phyloP scores from a whole-genome alignment of 2,113 vertebrate species.

The Cinclus cinclus region DNA sequence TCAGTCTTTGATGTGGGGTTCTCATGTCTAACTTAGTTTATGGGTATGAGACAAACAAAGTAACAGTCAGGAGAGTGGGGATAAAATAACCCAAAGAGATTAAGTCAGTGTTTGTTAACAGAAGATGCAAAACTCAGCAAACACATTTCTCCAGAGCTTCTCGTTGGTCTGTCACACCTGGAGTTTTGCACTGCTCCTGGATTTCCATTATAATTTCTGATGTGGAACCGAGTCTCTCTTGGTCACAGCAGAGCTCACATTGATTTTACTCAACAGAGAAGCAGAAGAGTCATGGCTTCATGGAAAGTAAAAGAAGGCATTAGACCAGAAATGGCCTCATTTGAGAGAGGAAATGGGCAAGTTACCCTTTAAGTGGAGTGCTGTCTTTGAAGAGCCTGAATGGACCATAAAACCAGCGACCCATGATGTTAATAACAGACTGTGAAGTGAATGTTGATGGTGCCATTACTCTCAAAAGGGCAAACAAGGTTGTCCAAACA shows the following conservation, averaged over 20 bases:
- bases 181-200: not conserved
- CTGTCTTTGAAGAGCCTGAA: constrained; percentile 40
- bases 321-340: constrained; percentile 36
- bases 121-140: not conserved
- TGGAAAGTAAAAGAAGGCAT: constrained; percentile 1
- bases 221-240: not conserved
- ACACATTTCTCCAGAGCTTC: not conserved
- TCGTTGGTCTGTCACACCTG: not conserved
- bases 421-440: constrained; percentile 8
- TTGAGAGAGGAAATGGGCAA: constrained; percentile 50
- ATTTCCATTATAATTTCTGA: not conserved
- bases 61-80: not conserved
- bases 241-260: not conserved
- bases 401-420: constrained; percentile 58
- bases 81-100: not conserved
- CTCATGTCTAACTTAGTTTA: not conserved
- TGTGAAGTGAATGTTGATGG: constrained; percentile 26
- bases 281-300: not conserved
- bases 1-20: not conserved
- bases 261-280: not conserved
- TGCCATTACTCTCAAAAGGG: constrained; percentile 58
- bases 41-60: not conserved
- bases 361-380: constrained; percentile 72
- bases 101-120: not conserved
- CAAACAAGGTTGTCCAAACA: constrained; percentile 63